Evolutionary conservation across 1,140 invertebrate species (phyloP), one percentile per base, ranked within the genome.

Genomic region (Hypothenemus hampei): DNA sequence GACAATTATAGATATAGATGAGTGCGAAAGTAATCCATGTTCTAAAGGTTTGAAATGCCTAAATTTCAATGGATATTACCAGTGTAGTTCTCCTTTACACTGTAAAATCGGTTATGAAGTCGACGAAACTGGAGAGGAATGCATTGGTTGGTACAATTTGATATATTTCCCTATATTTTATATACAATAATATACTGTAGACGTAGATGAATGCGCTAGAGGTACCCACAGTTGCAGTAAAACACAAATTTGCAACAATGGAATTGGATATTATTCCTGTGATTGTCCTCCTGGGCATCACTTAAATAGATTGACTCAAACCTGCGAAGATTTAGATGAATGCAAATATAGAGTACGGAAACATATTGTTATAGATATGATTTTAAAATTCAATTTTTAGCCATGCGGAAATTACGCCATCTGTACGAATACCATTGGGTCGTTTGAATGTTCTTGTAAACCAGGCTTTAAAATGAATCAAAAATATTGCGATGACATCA

Each of bases 261-360:
- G 81, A 3, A 75, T 73, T 2, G 88, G 89, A 10, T 84, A 84
- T 2, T 91, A 88, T 63, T 73, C 81, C 0, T 92, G 89, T 62
- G 72, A 78, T 24, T 93, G 90, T 67, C 84, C 84, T 0, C 55
- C 68, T 0, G 90, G 89, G 4, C 78, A 83, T 64, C 64, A 65
- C 49, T 52, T 66, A 15, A 74, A 18, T 65, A 79, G 37, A 70
- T 48, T 73, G 24, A 80, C 83, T 61, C 78, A 87, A 64, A 84
- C 83, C 57, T 96, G 93, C 72, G 80, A 86, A 45, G 93, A 97
- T 69, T 89, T 95, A 18, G 83, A 97, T 68, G 93, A 97, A 69
- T 97, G 93, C 53, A 66, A 68, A 23, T 71, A 69, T 58, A 54
- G 65, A 39, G 69, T 64, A 57, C 71, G 70, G 5, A n/a, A n/a